Base-by-base conservation (phyloP, 2,888 invertebrate genomes). In the Amiota minor region DNA sequence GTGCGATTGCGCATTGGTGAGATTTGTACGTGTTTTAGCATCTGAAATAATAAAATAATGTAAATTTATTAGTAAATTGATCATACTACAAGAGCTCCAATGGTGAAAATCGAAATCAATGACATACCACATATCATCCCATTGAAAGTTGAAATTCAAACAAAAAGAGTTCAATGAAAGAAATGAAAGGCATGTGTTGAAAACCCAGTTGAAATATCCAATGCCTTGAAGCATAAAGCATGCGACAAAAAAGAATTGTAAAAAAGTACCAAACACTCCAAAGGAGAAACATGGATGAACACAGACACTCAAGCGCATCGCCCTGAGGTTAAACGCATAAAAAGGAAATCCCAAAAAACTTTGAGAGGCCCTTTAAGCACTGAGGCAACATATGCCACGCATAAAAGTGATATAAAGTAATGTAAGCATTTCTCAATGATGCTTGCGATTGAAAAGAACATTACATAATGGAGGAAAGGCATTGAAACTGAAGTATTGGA, bases 21-120 rank as follows among this genome's bases (percentile, higher is more conserved):
- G 90, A 96, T 94, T 91, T 96, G 96, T 90, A 96, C 96, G 94
- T 96, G 96, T 91, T 96, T 96, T 92, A 96, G 92, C 96, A 96
- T 96, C 91, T 92, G 88, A 1, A 91, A 90, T n/a, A 81, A 6
- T 20, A 18, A 56, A n/a, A 2, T 11, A n/a, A 23, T 6, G 56
- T 50, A 72, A 56, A 56, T 72, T 69, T 56, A 16, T 50, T 45
- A 49, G n/a, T n/a, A 14, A 53, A 4, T n/a, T 11, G n/a, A 14
- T 35, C 35, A 35, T 1, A 35, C 6, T 6, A 35, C 6, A 3
- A 35, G 35, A 18, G 4, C 8, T 18, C 8, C 12, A 14, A n/a
- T n/a, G n/a, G n/a, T n/a, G n/a, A 18, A 61, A 9, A 61, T 1
- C n/a, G n/a, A n/a, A 61, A 61, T 23, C 0, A 11, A 61, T 14